These are phyloP conservation scores for Apamea crenata DNA, from an alignment of 2,888 invertebrate genomes.

Conservation along the genomic window DNA sequence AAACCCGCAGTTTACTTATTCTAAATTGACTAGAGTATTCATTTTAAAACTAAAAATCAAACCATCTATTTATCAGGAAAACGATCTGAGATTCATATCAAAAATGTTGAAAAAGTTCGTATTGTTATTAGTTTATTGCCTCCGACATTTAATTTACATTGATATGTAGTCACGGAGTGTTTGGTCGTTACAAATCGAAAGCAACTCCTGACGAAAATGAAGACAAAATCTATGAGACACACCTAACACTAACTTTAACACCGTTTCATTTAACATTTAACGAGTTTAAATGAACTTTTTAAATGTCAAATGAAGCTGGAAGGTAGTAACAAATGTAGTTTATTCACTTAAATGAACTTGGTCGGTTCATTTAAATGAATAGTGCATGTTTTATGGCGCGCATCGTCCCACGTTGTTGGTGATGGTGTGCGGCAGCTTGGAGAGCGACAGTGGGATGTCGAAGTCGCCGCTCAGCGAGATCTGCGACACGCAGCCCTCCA, in stretches of 20 bases:
- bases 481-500: constrained; percentile 96
- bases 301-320: constrained; percentile 45
- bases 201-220: constrained; percentile 60
- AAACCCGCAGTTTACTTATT: constrained; percentile 76
- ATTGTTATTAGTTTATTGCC: constrained; percentile 82
- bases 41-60: constrained; percentile 63
- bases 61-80: constrained; percentile 18
- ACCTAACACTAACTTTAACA: constrained; percentile 68
- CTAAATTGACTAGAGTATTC: constrained; percentile 87
- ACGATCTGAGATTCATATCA: constrained; percentile 38
- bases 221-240: constrained; percentile 66
- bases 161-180: constrained; percentile 86
- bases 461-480: constrained; percentile 95
- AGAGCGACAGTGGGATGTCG: constrained; percentile 93
- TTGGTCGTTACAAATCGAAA: constrained; percentile 71
- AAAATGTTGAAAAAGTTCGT: constrained; percentile 54
- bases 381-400: constrained; percentile 79
- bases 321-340: constrained; percentile 58
- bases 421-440: constrained; percentile 91
- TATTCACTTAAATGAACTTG: constrained; percentile 71
- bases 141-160: constrained; percentile 81
- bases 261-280: constrained; percentile 65
- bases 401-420: constrained; percentile 89
- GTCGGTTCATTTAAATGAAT: constrained; percentile 68
- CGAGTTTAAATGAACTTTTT: constrained; percentile 55